These are phyloP conservation scores for Indicator maculatus DNA, from an alignment of 2,113 vertebrate species.

Conservation along the genomic window DNA sequence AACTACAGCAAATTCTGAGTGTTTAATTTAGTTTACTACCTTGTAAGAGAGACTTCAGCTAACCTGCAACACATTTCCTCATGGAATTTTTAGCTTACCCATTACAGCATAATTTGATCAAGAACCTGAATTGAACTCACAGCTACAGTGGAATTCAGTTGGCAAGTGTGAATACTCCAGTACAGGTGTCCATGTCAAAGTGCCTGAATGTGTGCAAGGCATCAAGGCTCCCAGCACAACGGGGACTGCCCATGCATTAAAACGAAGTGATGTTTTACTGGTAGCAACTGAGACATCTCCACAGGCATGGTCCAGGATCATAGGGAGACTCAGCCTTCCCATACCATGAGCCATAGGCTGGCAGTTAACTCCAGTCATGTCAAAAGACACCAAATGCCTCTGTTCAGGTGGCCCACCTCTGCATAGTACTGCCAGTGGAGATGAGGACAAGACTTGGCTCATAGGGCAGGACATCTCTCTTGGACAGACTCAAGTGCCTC, in stretches of 20 bases:
- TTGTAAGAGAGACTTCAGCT: background rate
- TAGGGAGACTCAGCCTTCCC: background rate
- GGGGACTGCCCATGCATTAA: background rate
- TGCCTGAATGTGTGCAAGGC: no score
- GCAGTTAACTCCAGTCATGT: background rate
- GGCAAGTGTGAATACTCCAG: background rate
- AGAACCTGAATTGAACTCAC: background rate
- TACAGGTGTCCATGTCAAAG: accelerated
- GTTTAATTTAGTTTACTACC: background rate
- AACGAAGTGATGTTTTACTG: background rate
- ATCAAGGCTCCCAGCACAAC: background rate
- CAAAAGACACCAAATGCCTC: background rate
- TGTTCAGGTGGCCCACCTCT: background rate
- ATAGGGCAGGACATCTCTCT: background rate
- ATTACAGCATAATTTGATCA: background rate
- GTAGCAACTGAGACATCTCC: background rate
- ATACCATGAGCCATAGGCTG: background rate
- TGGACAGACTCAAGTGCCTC: background rate
- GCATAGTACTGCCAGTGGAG: background rate
- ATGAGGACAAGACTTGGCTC: background rate
- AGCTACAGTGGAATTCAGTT: background rate
- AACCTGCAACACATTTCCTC: background rate
- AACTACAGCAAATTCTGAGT: background rate
- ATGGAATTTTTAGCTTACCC: background rate
- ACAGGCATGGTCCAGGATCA: background rate